phyloP scores from a whole-genome alignment of 2,797 vertebrate genomes.

The Pangasius macronema region DNA sequence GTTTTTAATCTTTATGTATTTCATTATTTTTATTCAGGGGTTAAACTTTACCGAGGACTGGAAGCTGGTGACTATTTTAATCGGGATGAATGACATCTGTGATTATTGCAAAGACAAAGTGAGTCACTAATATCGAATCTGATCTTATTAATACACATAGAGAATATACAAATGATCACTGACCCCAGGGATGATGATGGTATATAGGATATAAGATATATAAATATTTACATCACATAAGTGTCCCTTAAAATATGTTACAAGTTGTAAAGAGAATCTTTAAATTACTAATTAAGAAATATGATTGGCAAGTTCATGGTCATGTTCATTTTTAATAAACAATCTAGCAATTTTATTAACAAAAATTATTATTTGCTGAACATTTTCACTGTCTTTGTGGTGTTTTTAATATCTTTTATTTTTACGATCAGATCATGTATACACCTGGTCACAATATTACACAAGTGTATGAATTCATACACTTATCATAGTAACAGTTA shows the following conservation, averaged over 20 bases:
- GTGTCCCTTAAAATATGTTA: not conserved
- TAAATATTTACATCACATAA: not conserved
- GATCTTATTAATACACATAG: not conserved
- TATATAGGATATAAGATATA: not conserved
- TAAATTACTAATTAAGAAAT: not conserved
- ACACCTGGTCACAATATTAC: not conserved
- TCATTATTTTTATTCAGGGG: conserved; percentile 59
- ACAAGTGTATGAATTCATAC: not conserved
- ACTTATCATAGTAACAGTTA: not conserved
- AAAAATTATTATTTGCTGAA: not conserved
- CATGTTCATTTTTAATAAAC: not conserved
- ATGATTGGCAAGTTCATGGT: not conserved
- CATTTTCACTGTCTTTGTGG: not conserved
- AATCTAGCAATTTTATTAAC: not conserved
- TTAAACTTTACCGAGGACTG: conserved; percentile 70
- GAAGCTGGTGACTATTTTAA: conserved; percentile 72
- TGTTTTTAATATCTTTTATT: not conserved
- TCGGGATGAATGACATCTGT: conserved; percentile 74
- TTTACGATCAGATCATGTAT: not conserved
- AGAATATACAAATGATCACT: not conserved
- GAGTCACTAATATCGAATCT: not conserved
- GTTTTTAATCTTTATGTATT: not conserved
- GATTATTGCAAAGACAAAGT: conserved; percentile 64
- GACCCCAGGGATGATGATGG: not conserved
- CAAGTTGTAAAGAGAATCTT: not conserved